Base-by-base conservation (phyloP, 1,140 invertebrate species). In the Lethrus apterus region DNA sequence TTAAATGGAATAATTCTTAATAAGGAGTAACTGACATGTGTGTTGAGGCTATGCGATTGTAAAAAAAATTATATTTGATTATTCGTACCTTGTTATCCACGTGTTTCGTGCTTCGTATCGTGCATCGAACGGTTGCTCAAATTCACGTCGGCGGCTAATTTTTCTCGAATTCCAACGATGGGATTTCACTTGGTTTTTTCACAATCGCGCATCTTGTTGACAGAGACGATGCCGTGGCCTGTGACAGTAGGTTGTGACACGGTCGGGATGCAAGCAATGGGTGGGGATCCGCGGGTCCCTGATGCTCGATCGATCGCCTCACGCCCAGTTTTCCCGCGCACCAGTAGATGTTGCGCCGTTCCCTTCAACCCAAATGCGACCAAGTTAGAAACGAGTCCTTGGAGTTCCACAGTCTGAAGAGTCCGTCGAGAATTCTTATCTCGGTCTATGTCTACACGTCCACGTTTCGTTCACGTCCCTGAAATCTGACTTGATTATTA, bases 311-410 rank as follows among this genome's bases (percentile, higher is more conserved):
- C 60, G 60, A 62, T 63, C 60, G 52, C 48, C 44, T 59, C 59
- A 63, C 62, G 63, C 63, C 63, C 63, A 59, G 61, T 59, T 60
- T 65, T 65, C 59, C 56, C 56, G 59, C 59, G 57, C 57, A 57
- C 47, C 48, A 35, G 18, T 46, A 45, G 49, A 49, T 55, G 52
- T 58, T 58, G 62, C 62, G 57, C 60, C 48, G 35, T 51, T 45
- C 46, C 19, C 17, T 5, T 20, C 42, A 20, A 19, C 31, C 30
- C 26, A 44, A 42, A 43, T 34, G 35, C 33, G 50, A 40, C 26
- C n/a, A 45, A 20, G 33, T 14, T 26, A 20, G 44, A 13, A 46
- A 21, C 34, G 30, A 47, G 47, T 52, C 51, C 52, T 53, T 48
- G 46, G 46, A 47, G 55, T 50, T 48, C 46, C 41, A 42, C 44